Conservation (phyloP, 2,113 vertebrate species). For the Uria aalge region DNA sequence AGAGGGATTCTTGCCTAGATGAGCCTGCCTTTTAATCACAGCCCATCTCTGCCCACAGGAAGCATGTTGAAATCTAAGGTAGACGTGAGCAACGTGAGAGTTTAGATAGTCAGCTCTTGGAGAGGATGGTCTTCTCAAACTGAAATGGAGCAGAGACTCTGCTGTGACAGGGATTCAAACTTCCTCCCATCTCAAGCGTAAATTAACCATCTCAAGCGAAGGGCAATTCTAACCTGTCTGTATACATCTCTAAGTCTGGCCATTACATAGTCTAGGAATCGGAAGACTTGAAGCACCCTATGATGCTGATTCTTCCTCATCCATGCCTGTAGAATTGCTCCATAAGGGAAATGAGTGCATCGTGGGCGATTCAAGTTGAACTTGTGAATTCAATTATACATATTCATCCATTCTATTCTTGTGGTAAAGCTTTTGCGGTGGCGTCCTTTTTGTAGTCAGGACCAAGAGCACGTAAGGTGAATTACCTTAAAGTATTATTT, state of each 20-base stretch:
- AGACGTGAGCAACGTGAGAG: not conserved
- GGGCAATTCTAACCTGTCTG: not conserved
- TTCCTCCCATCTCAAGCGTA: not conserved
- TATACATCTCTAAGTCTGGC: not conserved
- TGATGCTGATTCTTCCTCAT: not conserved
- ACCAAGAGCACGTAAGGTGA: not conserved
- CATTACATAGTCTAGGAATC: not conserved
- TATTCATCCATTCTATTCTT: not conserved
- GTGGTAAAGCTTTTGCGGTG: not conserved
- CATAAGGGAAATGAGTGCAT: not conserved
- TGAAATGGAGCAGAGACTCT: not conserved
- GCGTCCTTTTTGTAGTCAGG: not conserved
- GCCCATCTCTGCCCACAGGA: not conserved
- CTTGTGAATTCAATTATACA: accelerated
- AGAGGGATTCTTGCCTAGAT: not conserved
- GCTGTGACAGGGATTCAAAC: not conserved
- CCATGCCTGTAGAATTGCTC: not conserved
- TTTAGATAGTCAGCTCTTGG: not conserved
- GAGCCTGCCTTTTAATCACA: not conserved
- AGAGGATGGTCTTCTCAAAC: not conserved
- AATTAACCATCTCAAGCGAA: not conserved
- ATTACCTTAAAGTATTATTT: not conserved
- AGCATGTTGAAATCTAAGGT: not conserved
- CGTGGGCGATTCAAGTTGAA: not conserved
- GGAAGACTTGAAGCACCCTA: not conserved